Evolutionary conservation across 92 coral and sea anemone genomes (phyloP).

Genomic region (Parazoanthus darwini): DNA sequence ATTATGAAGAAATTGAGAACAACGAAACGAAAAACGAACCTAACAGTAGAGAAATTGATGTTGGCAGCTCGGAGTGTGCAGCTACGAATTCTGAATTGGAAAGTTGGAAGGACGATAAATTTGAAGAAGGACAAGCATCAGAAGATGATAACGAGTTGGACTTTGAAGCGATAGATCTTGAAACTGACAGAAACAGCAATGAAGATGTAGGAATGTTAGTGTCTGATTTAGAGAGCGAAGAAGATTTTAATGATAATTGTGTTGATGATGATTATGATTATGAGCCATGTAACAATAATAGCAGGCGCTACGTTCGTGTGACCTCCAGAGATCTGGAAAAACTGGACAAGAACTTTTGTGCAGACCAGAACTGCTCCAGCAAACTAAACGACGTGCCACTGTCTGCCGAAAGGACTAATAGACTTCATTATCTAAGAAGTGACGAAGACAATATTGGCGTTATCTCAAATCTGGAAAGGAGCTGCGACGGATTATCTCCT

Average conservation of each 20-base stretch:
- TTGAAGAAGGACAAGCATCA: slow-evolving; percentile 7
- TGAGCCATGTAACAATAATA: background rate
- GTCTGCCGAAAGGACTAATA: background rate
- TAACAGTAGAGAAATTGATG: background rate
- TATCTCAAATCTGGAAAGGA: background rate
- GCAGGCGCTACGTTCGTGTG: slow-evolving; percentile 20
- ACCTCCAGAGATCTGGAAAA: slow-evolving; percentile 31
- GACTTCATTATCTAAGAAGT: slow-evolving; percentile 8
- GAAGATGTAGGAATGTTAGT: slow-evolving; percentile 19
- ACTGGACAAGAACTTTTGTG: background rate
- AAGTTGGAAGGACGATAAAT: background rate
- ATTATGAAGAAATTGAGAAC: background rate
- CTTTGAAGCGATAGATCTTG: slow-evolving; percentile 11
- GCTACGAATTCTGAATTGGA: background rate
- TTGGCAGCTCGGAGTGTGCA: slow-evolving; percentile 1
- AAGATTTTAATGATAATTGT: background rate
- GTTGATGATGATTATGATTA: background rate
- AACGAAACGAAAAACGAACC: background rate
- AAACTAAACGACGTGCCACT: background rate
- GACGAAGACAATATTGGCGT: background rate
- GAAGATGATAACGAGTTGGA: slow-evolving; percentile 15
- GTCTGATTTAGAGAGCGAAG: slow-evolving; percentile 20
- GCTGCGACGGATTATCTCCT: background rate
- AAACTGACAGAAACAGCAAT: background rate
- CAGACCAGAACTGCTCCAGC: background rate